Evolutionary conservation across 2,113 vertebrate species (phyloP), one percentile per base, ranked within the genome.

Genomic region (Grallaria varia): DNA sequence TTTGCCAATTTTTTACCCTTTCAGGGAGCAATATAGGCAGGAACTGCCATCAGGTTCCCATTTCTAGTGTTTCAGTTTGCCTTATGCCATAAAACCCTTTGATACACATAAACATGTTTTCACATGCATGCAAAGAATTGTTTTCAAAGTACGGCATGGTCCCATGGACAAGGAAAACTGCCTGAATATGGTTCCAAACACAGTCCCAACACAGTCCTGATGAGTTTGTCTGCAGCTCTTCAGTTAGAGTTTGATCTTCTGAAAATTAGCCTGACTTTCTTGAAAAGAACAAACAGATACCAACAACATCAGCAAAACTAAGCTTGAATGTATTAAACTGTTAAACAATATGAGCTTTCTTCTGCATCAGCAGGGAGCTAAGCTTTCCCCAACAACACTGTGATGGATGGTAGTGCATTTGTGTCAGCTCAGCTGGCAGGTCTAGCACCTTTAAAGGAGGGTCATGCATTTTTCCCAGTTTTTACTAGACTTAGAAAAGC

Each of bases 41-140:
- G 47, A 93, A 49, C 75, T 84, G 49, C 88, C 93, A 96, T 96
- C 95, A 91, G 92, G 79, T 96, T 96, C 84, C 87, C 84, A 96
- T 95, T 96, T 94, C 85, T 78, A 75, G 64, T 78, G 64, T 91
- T 95, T 95, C 82, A 37, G 78, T 75, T 95, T 92, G 59, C 52
- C 59, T 78, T 58, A 6, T 84, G 91, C 74, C 79, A 72, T 93
- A 94, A 93, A 95, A 25, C 31, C 37, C 85, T 90, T 94, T 86
- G 75, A 94, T 96, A 92, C 47, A 84, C 44, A 92, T 63, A 91
- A 94, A 90, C 93, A 66, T 22, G 59, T 82, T 96, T 93, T 93
- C 79, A 90, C 15, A 90, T 81, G 82, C 79, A 78, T 90, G 68
- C 3, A 0, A 88, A 90, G 68, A 93, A 81, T 86, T 93, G 75